Evolutionary conservation across 2,888 invertebrate species (phyloP).

Genomic region (Rotaria sp.): DNA sequence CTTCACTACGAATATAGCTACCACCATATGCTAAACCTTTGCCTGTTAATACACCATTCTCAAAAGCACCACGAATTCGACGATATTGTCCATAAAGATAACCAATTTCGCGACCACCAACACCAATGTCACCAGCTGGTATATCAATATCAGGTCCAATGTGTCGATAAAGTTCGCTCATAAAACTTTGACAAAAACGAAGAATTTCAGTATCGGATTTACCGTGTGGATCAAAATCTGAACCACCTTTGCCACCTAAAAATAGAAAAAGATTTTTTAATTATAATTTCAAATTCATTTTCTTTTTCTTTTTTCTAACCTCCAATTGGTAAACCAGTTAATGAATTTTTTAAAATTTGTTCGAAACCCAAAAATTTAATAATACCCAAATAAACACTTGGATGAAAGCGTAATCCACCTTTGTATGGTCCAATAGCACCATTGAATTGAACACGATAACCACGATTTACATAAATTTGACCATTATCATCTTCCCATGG

Average conservation of each 20-base stretch:
- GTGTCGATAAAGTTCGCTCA: conserved; percentile 1
- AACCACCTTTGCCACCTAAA: background rate
- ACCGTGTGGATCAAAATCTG: background rate
- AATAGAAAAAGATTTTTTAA: background rate
- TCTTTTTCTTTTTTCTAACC: background rate
- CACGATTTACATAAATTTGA: background rate
- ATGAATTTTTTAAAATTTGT: conserved; percentile 8
- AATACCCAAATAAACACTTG: background rate
- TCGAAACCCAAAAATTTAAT: background rate
- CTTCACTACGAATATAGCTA: conserved; percentile 4
- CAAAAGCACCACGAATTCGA: conserved; percentile 21
- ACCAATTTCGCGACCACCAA: background rate
- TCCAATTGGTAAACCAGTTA: background rate
- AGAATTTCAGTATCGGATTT: background rate
- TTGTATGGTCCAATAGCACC: background rate
- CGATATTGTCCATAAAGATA: conserved; percentile 4
- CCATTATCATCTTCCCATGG: conserved; percentile 3
- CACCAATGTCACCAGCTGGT: conserved; percentile 13
- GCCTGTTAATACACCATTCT: background rate
- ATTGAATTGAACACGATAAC: background rate
- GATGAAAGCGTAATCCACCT: conserved; percentile 1
- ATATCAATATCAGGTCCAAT: conserved; percentile 2
- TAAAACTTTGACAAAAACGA: conserved; percentile 1
- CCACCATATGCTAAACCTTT: conserved; percentile 21
- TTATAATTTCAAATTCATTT: background rate